Percentiles rank a stretch among this genome's conserved stretches.
phyloP scores from a whole-genome alignment of 2,888 invertebrate species.

The Saturnia pavonia region DNA sequence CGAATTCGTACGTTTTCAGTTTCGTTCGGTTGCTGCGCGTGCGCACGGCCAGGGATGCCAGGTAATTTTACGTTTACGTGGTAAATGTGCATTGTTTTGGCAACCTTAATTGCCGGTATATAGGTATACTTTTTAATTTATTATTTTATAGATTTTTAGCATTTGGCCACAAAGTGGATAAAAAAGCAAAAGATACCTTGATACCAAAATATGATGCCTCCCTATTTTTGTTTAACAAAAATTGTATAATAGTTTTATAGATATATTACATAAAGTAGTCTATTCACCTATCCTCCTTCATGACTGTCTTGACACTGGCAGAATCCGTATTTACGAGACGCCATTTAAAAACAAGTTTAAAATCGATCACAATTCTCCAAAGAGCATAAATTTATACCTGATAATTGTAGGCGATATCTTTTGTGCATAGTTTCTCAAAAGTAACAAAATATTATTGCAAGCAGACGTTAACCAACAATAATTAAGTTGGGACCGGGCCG shows the following conservation, averaged over 20 bases:
- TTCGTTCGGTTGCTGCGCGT: constrained; percentile 43
- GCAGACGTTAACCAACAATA: neutral
- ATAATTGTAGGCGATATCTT: neutral
- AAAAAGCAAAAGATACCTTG: neutral
- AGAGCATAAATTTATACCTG: neutral
- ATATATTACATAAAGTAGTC: no score
- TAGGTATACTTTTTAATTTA: no score
- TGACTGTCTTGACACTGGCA: no score
- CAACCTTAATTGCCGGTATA: neutral
- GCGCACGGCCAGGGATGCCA: constrained; percentile 58
- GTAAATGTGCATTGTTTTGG: constrained; percentile 17
- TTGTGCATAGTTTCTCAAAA: neutral
- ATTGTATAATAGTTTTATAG: no score
- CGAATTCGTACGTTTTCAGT: constrained; percentile 61
- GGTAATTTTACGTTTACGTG: constrained; percentile 45
- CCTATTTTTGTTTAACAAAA: neutral
- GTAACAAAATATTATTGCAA: neutral
- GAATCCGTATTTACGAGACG: no score
- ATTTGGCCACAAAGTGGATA: no score
- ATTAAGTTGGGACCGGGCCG: neutral
- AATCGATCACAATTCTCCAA: no score
- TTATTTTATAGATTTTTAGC: no score
- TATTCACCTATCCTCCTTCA: no score
- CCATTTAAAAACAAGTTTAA: no score
- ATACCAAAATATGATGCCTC: no score